A percentile compares a stretch with the other conserved stretches of the same genome.
phyloP scores from a whole-genome alignment of 2,797 vertebrate species.

The Clarias fuscus region DNA sequence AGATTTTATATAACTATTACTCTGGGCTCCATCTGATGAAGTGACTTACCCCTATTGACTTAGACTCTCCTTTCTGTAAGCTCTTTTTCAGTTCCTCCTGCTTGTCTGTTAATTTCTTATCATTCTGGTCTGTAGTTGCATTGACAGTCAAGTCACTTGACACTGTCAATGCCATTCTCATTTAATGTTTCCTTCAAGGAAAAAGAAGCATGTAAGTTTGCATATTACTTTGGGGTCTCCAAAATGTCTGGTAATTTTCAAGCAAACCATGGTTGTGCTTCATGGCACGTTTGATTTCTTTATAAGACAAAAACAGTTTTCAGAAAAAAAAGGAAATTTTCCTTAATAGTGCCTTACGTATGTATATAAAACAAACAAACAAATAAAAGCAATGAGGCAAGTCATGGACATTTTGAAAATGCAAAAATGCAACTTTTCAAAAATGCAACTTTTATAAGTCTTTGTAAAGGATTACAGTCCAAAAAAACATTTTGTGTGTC shows the following conservation, averaged over 20 bases:
- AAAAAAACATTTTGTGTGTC: no score
- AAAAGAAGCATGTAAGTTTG: constrained; percentile 6
- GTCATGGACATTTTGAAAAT: no score
- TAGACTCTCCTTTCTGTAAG: constrained; percentile 70
- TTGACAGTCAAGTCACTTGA: constrained; percentile 70
- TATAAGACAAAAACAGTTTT: no score
- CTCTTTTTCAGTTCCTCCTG: constrained; percentile 59
- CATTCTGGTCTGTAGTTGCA: constrained; percentile 60
- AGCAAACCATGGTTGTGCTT: no score
- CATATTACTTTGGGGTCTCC: no score
- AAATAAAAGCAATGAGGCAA: no score
- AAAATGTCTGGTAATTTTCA: no score
- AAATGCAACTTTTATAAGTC: no score
- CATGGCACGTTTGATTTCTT: no score
- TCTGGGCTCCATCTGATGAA: neutral
- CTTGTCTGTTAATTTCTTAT: constrained; percentile 63
- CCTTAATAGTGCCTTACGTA: neutral
- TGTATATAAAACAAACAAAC: no score
- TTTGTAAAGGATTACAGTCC: no score
- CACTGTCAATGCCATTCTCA: constrained; percentile 70
- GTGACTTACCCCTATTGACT: constrained; percentile 72
- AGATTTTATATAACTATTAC: neutral
- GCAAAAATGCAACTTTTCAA: no score
- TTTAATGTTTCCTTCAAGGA: constrained; percentile 4
- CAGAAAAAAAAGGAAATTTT: neutral